Percentiles rank a stretch among this genome's conserved stretches.
phyloP scores from a whole-genome alignment of 2,888 invertebrate species.

The Hemistola chrysoprasaria region DNA sequence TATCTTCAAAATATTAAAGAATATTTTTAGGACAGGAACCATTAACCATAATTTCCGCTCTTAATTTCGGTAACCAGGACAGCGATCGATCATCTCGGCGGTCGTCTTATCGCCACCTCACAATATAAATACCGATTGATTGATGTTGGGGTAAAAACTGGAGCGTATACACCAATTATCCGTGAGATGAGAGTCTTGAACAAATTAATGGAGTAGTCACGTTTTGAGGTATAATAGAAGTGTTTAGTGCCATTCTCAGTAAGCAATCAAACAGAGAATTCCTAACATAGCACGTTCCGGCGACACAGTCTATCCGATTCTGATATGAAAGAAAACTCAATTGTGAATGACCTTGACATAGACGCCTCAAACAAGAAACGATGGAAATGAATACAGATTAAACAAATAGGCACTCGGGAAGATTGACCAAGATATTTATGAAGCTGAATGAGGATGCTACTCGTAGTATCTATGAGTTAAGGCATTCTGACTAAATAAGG shows the following conservation, averaged over 20 bases:
- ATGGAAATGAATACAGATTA: too few relatives aligned
- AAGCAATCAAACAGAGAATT: slow-evolving; percentile 4
- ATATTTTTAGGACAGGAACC: neutral
- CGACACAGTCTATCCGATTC: neutral
- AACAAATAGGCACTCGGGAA: too few relatives aligned
- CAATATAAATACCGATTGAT: slow-evolving; percentile 28
- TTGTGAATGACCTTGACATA: too few relatives aligned
- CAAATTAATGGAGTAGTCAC: slow-evolving; percentile 6
- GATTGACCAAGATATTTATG: too few relatives aligned
- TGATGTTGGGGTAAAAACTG: slow-evolving; percentile 24
- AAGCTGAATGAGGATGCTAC: too few relatives aligned
- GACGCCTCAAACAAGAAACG: too few relatives aligned
- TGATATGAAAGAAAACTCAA: too few relatives aligned
- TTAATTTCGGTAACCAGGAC: slow-evolving; percentile 13
- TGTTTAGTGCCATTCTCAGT: slow-evolving; percentile 17
- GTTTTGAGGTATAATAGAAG: slow-evolving; percentile 16
- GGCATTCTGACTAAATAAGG: too few relatives aligned
- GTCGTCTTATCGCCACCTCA: slow-evolving; percentile 12
- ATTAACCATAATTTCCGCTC: slow-evolving; percentile 7
- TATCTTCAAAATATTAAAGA: too few relatives aligned
- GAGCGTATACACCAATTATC: slow-evolving; percentile 22
- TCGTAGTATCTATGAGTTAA: too few relatives aligned
- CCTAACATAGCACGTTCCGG: slow-evolving; percentile 14
- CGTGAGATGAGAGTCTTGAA: slow-evolving; percentile 4
- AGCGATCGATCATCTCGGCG: slow-evolving; percentile 16